Evolutionary conservation across 2,113 vertebrate genomes (phyloP).

Genomic region (Tricholaema leucomelas): DNA sequence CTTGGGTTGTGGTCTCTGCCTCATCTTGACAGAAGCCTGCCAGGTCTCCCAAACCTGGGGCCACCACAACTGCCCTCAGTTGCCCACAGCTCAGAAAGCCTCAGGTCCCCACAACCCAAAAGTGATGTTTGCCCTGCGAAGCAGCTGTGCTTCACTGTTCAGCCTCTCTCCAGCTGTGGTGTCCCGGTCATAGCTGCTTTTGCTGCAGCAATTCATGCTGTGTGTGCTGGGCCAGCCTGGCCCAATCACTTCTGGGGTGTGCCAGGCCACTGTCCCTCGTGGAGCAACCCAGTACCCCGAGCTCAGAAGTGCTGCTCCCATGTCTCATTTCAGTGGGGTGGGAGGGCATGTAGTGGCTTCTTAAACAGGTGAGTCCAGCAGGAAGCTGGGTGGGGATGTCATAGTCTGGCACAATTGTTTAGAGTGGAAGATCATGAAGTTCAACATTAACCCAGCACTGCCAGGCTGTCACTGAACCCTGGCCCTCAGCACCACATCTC

Average conservation of each 20-base stretch:
- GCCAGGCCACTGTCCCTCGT: too few species aligned
- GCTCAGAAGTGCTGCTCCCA: background rate
- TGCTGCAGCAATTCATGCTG: background rate
- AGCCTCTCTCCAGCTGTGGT: accelerated
- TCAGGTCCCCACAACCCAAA: background rate
- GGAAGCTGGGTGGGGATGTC: background rate
- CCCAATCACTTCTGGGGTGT: too few species aligned
- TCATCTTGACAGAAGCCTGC: accelerated
- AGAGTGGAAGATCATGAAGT: too few species aligned
- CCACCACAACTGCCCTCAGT: background rate
- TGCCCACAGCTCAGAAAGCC: background rate
- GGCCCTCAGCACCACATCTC: too few species aligned
- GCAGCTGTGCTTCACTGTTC: background rate
- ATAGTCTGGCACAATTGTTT: too few species aligned
- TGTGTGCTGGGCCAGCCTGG: background rate
- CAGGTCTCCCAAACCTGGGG: background rate
- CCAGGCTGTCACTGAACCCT: too few species aligned
- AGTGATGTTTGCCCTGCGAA: background rate
- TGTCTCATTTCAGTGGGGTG: accelerated
- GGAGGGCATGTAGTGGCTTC: background rate
- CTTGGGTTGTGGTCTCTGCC: background rate
- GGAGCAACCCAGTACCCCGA: background rate
- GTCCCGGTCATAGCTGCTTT: background rate
- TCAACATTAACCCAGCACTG: too few species aligned
- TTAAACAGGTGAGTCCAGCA: background rate